A percentile compares a stretch with the other conserved stretches of the same genome.
phyloP scores from a whole-genome alignment of 1,140 invertebrate genomes.

The Caerostris extrusa region DNA sequence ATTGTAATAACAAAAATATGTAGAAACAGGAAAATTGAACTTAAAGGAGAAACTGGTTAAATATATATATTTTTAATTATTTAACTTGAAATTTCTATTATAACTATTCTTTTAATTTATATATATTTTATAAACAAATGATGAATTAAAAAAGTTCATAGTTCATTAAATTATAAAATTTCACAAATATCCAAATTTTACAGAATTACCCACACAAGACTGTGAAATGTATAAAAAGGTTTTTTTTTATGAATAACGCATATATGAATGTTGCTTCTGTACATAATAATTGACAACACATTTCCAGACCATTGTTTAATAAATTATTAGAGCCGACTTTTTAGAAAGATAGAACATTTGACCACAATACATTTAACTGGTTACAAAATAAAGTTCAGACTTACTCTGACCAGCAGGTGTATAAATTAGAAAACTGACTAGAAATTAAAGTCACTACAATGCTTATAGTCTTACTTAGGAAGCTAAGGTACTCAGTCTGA shows the following conservation, averaged over 20 bases:
- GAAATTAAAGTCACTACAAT: slow-evolving; percentile 54
- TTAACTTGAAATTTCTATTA: too few species aligned
- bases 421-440: slow-evolving; percentile 27
- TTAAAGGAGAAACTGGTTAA: too few species aligned
- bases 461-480: slow-evolving; percentile 49
- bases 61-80: too few species aligned
- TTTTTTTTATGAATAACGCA: background rate
- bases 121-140: too few species aligned
- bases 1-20: too few species aligned
- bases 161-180: too few species aligned
- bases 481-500: background rate
- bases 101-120: too few species aligned
- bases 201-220: too few species aligned
- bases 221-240: too few species aligned
- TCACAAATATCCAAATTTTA: too few species aligned
- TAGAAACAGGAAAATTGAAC: too few species aligned
- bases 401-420: slow-evolving; percentile 53
- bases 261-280: background rate
- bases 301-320: background rate
- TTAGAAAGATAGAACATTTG: background rate
- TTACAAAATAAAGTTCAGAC: background rate
- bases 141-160: too few species aligned
- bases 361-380: background rate
- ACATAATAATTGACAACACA: background rate
- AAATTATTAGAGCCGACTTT: background rate